Base-by-base conservation (phyloP, 2,113 vertebrate genomes). In the Phylloscopus trochilus region DNA sequence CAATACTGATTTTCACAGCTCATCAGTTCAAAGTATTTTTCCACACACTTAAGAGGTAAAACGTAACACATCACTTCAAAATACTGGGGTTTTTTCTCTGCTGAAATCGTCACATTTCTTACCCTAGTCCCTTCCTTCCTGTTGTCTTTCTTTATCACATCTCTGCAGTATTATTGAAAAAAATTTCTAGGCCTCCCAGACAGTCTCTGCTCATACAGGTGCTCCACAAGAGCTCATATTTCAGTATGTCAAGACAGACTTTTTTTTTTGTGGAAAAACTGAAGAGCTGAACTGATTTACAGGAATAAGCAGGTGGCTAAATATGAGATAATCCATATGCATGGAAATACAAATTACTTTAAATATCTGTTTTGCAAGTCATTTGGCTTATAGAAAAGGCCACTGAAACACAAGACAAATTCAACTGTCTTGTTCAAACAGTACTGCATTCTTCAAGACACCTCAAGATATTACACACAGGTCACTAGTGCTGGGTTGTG, bases 61-160 rank as follows among this genome's bases (percentile, higher is more conserved):
- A 28, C 0, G 0, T 22, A 59, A 77, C 7, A 58, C 4, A 81
- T 33, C 15, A 70, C 11, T 62, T 62, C 3, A 67, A 78, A 85
- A 30, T 7, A 44, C 7, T 8, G 8, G 8, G 2, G 0, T 0
- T 3, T 60, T 47, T 75, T 33, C 26, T 70, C 7, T 13, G 13
- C 37, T 49, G 52, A 62, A 75, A 66, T 58, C 13, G 8, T 74
- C 23, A 1, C 23, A 67, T 33, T 83, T 44, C n/a, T 58, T 33
- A 44, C 30, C 63, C 14, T n/a, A 59, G 22, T 39, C 15, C 47
- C 33, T 59, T 72, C 63, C 37, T 51, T 46, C 33, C 24, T 62
- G 14, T 1, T 69, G 55, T 44, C 39, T 43, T 49, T 31, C 28
- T 10, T 47, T n/a, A 47, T 8, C 13, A 24, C 7, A 68, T 23